Evolutionary conservation across 2,113 vertebrate genomes (phyloP), one percentile per base, ranked within the genome.

Genomic region (Gallinago media): DNA sequence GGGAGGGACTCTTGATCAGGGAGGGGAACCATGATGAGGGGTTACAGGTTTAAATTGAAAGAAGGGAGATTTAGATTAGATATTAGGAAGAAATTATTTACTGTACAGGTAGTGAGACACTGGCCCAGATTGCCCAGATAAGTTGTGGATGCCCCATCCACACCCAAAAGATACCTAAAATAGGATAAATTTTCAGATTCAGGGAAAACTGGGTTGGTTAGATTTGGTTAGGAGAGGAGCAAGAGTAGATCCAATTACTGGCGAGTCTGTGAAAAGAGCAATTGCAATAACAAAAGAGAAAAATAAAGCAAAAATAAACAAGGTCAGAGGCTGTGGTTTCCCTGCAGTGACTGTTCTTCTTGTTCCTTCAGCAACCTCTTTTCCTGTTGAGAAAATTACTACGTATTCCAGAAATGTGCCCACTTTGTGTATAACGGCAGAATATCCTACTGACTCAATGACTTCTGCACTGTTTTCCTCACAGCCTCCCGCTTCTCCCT

Each of bases 371-470:
- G 58, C 59, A 95, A 61, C 16, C 26, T 31, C 27, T 76, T 81
- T 56, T 76, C 62, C 82, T 76, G 44, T 76, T 92, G 92, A 77
- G 94, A 94, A 93, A 95, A 97, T 92, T 59, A 74, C 82, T 68
- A 31, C 3, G 3, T 88, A 73, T 90, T 92, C 46, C 54, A 85
- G 79, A 96, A 93, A 49, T 56, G 36, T 61, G 67, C 54, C 73
- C 40, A 80, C 13, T 40, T 85, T 85, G 32, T 61, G 29, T 90
- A 76, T 79, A 40, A 68, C 32, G 42, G 49, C 71, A 85, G n/a
- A 56, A 47, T 31, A 68, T 26, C 59, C 18, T 36, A 68, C 32
- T 62, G 66, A 67, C 56, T 79, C 23, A 10, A 29, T 61, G 73
- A 61, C 16, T 85, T 76, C 62, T 25, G 8, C 17, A 40, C 26